These are phyloP conservation scores for Delichon dasypus DNA, from an alignment of 2,797 vertebrate genomes.

Conservation along the genomic window DNA sequence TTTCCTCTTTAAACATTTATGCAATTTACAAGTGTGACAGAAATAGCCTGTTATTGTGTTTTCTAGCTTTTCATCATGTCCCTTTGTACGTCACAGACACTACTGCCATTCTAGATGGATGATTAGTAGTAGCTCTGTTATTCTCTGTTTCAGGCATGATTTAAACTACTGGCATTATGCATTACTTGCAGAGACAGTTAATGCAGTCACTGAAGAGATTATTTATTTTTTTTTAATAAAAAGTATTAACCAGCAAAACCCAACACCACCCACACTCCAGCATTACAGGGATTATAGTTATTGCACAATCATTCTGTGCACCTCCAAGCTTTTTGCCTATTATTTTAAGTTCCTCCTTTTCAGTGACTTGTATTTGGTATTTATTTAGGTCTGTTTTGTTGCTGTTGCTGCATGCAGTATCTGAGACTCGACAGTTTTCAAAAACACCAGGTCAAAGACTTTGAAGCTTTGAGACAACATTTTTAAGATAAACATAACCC, in stretches of 20 bases:
- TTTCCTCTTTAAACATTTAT: slow-evolving; percentile 13
- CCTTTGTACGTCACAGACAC: slow-evolving; percentile 31
- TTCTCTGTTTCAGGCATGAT: neutral
- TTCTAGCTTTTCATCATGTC: slow-evolving; percentile 36
- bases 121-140: neutral
- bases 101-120: slow-evolving; percentile 8
- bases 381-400: neutral
- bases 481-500: neutral
- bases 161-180: neutral
- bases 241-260: neutral
- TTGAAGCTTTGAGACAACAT: neutral
- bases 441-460: neutral
- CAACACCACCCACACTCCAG: neutral
- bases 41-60: slow-evolving; percentile 41
- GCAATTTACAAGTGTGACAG: slow-evolving; percentile 30
- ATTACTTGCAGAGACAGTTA: neutral
- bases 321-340: neutral
- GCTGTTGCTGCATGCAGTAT: neutral
- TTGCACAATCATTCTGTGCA: neutral
- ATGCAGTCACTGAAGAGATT: neutral
- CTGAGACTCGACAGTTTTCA: neutral
- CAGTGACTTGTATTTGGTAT: neutral
- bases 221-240: neutral
- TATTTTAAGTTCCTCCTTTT: neutral
- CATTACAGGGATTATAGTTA: neutral